Evolutionary conservation across 2,113 vertebrate species (phyloP), one percentile per base, ranked within the genome.

Genomic region (Hippocampus barbouri): DNA sequence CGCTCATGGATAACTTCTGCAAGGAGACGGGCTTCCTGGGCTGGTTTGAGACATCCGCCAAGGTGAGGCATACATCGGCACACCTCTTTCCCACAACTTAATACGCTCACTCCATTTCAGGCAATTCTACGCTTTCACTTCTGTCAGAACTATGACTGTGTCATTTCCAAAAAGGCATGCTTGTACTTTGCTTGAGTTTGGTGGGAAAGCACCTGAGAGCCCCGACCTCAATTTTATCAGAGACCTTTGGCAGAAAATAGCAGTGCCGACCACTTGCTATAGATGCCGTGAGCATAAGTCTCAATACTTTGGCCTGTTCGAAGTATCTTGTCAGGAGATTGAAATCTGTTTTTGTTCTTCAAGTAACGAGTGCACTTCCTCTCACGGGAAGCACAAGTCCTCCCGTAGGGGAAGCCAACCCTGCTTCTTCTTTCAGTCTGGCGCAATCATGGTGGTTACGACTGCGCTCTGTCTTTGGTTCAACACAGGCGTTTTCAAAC

Each of bases 31-130:
- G 97, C 78, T 99, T 99, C 75, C 86, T 92, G 85, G 94, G 95
- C 49, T 99, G 97, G 96, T 99, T 97, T 86, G 95, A 99, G 89
- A 99, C 97, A 7, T 99, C 97, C 21, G 97, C 97, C 23, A 99
- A 98, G 96, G 97, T 97, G 79, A 95, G 87, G 14, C 53, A 60
- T 61, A 4, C 5, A n/a, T 25, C n/a, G 25, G 53, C 27, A 25
- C 38, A 76, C 5, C 5, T 38, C 34, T 38, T 38, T 38, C 34
- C 34, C 34, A 6, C 34, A 38, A 38, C 5, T 38, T 6, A 5
- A 14, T 45, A 45, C 43, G 43, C 10, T 27, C 59, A 61, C 59
- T 9, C 59, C 23, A 61, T 16, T 30, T 30, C 14, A 4, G 6
- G 20, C 49, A 51, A 7, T 20, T 34, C 5, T 18, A 51, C 49